phyloP scores from a whole-genome alignment of 2,888 invertebrate species.

The Osmoderma eremita region DNA sequence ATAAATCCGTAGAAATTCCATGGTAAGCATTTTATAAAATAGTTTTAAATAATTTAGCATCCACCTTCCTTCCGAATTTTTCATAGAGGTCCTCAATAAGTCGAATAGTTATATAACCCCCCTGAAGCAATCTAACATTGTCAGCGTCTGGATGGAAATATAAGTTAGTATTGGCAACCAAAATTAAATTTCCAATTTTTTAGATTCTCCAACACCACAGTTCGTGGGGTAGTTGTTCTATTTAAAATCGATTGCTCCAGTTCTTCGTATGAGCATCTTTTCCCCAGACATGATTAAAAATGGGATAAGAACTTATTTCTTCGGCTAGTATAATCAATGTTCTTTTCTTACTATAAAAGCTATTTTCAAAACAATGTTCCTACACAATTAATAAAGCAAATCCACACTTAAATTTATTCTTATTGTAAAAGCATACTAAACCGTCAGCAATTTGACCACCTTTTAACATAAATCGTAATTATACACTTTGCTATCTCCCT shows the following conservation, averaged over 20 bases:
- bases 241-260: conserved; percentile 70
- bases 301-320: conserved; percentile 65
- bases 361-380: conserved; percentile 49
- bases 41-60: conserved; percentile 42
- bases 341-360: conserved; percentile 66
- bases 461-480: conserved; percentile 74
- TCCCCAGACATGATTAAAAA: conserved; percentile 71
- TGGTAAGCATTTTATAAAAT: background rate
- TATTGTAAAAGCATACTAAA: conserved; percentile 79
- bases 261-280: conserved; percentile 69
- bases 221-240: conserved; percentile 76
- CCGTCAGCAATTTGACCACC: conserved; percentile 83
- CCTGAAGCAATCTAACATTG: conserved; percentile 88
- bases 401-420: conserved; percentile 73
- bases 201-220: conserved; percentile 67
- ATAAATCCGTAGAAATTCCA: conserved; percentile 40
- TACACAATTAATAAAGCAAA: conserved; percentile 33
- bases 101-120: conserved; percentile 76
- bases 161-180: conserved; percentile 88
- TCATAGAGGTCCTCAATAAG: conserved; percentile 73
- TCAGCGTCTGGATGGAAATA: conserved; percentile 94
- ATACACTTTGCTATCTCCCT: conserved; percentile 87
- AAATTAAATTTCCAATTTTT: conserved; percentile 70
- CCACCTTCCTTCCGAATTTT: conserved; percentile 60
- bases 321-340: conserved; percentile 70